These are phyloP conservation scores for Bombus sylvicola DNA, from an alignment of 1,140 invertebrate genomes.

Conservation along the genomic window DNA sequence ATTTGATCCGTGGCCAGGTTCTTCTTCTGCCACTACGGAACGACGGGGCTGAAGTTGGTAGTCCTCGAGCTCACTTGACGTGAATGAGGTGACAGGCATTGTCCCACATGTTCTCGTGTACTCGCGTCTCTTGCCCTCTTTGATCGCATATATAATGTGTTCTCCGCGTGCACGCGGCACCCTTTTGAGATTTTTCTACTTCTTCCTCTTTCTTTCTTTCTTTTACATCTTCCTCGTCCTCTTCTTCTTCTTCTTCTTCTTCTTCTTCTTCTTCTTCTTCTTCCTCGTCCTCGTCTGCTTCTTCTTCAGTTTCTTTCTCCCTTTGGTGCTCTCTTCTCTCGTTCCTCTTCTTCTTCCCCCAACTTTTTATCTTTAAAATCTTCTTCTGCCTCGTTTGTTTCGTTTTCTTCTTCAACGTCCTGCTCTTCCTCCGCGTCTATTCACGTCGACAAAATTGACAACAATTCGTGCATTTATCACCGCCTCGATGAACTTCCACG, in stretches of 20 bases:
- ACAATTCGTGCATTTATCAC: constrained; percentile 44
- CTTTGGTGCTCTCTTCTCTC: not conserved
- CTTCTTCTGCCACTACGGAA: constrained; percentile 55
- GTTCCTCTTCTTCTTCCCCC: not conserved
- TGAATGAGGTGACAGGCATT: constrained; percentile 81
- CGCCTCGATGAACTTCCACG: constrained; percentile 38
- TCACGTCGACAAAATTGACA: constrained; percentile 30
- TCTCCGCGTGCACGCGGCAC: constrained; percentile 64
- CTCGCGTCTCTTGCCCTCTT: constrained; percentile 69
- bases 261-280: constrained; percentile 4
- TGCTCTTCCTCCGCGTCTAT: not conserved
- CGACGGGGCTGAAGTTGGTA: constrained; percentile 74
- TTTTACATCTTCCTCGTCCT: not conserved
- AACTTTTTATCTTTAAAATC: constrained; percentile 6
- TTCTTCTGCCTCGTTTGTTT: constrained; percentile 15
- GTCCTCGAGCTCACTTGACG: constrained; percentile 74
- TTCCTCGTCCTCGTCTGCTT: constrained; percentile 5
- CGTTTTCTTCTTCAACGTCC: not conserved
- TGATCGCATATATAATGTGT: constrained; percentile 69
- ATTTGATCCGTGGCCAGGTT: constrained; percentile 73
- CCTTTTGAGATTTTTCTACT: constrained; percentile 51
- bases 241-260: not conserved
- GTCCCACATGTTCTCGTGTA: constrained; percentile 76
- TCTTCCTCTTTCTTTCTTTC: not conserved
- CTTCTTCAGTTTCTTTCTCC: not conserved